These are phyloP conservation scores for Psilopogon haemacephalus DNA, from an alignment of 2,113 vertebrate species.

Conservation along the genomic window DNA sequence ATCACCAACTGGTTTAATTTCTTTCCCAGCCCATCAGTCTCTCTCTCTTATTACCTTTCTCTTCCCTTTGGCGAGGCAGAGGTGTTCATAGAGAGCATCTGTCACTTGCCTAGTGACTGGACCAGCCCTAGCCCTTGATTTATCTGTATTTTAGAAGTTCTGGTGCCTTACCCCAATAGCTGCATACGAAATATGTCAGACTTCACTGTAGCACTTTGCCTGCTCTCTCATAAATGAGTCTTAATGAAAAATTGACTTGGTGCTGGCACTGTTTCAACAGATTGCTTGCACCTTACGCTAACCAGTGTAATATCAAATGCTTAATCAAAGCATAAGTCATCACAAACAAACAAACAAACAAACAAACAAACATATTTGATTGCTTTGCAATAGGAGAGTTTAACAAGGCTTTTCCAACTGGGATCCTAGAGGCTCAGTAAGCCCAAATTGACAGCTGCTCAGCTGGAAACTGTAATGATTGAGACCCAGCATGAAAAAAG, in stretches of 20 bases:
- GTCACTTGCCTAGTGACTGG: no score
- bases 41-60: no score
- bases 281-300: slow-evolving; percentile 35
- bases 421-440: neutral
- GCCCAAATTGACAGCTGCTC: slow-evolving; percentile 8
- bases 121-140: no score
- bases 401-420: slow-evolving; percentile 33
- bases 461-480: neutral
- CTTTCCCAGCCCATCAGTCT: no score
- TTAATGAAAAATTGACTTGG: slow-evolving; percentile 62
- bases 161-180: neutral
- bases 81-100: no score
- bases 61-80: no score
- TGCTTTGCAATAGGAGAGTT: neutral
- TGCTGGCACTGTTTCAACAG: slow-evolving; percentile 53
- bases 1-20: no score
- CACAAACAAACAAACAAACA: slow-evolving; percentile 43
- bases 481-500: neutral
- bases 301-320: slow-evolving; percentile 37
- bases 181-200: neutral
- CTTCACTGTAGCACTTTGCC: neutral
- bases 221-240: slow-evolving; percentile 36
- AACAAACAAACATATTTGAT: slow-evolving; percentile 31
- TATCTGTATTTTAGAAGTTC: neutral
- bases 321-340: slow-evolving; percentile 55